A percentile compares a stretch with the other conserved stretches of the same genome.
Conservation (phyloP, 2,888 invertebrate species). For the Tipula vernalis region DNA sequence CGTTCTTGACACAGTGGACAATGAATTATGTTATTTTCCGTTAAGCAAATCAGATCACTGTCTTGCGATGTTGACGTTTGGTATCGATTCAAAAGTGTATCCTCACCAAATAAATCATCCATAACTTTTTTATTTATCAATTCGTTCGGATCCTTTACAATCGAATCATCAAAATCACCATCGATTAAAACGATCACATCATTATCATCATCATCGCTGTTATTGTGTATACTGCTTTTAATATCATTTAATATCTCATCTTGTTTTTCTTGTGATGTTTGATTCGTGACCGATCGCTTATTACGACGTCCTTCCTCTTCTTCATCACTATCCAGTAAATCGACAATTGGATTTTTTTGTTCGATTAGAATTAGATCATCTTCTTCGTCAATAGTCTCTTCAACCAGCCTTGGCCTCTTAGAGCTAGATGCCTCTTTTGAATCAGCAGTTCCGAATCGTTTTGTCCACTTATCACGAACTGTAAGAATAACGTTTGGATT, state of each 20-base stretch:
- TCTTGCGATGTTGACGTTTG: conserved; percentile 25
- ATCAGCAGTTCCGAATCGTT: neutral
- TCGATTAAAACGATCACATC: conserved; percentile 30
- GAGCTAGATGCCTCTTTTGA: neutral
- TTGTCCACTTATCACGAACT: neutral
- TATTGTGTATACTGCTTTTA: neutral
- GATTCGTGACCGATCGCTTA: conserved; percentile 16
- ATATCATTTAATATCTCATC: conserved; percentile 29
- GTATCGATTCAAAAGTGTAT: conserved; percentile 28
- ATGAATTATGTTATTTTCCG: conserved; percentile 27
- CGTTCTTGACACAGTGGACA: conserved; percentile 32
- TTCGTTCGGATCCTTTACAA: conserved; percentile 20
- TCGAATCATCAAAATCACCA: conserved; percentile 23
- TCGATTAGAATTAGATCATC: conserved; percentile 18
- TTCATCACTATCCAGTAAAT: conserved; percentile 16
- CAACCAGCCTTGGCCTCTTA: neutral
- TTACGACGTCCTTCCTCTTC: neutral
- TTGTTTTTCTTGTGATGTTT: conserved; percentile 22
- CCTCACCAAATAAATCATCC: conserved; percentile 30
- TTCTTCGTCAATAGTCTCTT: conserved; percentile 14
- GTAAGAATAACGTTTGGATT: neutral
- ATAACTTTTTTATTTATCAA: conserved; percentile 28
- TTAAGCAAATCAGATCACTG: conserved; percentile 10
- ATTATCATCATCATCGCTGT: conserved; percentile 19
- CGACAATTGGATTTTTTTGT: conserved; percentile 17